phyloP scores from a whole-genome alignment of 2,113 vertebrate species.

The Chamaea fasciata region DNA sequence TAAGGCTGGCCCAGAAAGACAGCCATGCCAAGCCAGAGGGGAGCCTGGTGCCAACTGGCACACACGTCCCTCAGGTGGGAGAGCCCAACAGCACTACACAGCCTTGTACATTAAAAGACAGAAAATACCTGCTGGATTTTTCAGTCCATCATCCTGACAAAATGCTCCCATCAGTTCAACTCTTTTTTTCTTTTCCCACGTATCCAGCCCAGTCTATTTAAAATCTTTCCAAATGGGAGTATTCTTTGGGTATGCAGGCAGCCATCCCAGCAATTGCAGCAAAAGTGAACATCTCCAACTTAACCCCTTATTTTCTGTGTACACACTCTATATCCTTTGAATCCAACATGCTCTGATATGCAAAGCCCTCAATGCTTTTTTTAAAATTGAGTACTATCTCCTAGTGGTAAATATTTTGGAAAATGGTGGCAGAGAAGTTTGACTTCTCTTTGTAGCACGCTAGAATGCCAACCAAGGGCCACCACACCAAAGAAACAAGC shows the following conservation, averaged over 20 bases:
- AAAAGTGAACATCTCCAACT: neutral
- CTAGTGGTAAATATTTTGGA: neutral
- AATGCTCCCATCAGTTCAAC: neutral
- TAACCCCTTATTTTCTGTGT: neutral
- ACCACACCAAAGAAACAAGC: neutral
- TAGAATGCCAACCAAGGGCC: neutral
- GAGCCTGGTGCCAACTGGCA: constrained; percentile 19
- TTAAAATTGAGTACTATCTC: neutral
- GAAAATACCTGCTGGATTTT: neutral
- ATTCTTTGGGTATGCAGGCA: neutral
- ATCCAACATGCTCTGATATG: neutral
- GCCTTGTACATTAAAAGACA: neutral
- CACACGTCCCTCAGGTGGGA: neutral
- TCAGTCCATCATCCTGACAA: constrained; percentile 11
- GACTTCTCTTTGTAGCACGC: neutral
- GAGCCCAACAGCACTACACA: neutral
- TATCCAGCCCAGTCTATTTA: neutral
- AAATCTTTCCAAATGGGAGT: neutral
- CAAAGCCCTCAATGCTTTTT: neutral
- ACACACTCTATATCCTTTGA: neutral
- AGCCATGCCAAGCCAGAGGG: neutral
- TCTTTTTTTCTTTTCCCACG: neutral
- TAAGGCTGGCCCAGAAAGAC: neutral
- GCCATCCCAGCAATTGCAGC: neutral
- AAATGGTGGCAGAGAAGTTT: neutral